These are phyloP conservation scores for Upupa epops DNA, from an alignment of 2,113 vertebrate genomes.

Conservation along the genomic window DNA sequence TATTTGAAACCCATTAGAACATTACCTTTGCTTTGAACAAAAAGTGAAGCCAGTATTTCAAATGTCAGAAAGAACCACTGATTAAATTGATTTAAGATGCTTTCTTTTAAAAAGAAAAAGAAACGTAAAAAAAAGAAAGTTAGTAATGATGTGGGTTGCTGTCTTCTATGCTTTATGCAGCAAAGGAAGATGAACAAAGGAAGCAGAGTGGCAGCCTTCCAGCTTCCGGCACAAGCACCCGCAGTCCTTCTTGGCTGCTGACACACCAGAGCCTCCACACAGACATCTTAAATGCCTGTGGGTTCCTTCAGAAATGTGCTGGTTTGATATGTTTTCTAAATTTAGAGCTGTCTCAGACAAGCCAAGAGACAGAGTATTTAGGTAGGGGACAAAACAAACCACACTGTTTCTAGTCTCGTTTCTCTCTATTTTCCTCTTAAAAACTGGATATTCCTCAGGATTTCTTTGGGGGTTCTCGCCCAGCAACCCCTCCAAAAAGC, in stretches of 20 bases:
- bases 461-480: not conserved
- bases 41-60: not conserved
- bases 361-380: not conserved
- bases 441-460: not conserved
- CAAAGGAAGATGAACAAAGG: not conserved
- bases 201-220: not conserved
- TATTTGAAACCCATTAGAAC: not conserved
- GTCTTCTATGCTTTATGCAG: not conserved
- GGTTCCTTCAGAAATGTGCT: not conserved
- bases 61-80: not conserved
- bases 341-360: not conserved
- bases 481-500: rapidly evolving
- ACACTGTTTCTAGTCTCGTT: not conserved
- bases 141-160: rapidly evolving
- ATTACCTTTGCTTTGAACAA: not conserved
- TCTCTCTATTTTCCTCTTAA: not conserved
- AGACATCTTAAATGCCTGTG: not conserved
- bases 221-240: not conserved
- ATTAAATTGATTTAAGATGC: not conserved
- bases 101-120: too few relatives aligned
- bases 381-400: not conserved
- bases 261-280: not conserved
- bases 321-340: not conserved
- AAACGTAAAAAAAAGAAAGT: too few relatives aligned
- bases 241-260: not conserved